Evolutionary conservation across 2,113 vertebrate species (phyloP), one percentile per base, ranked within the genome.

Genomic region (Platycercus adscitus): DNA sequence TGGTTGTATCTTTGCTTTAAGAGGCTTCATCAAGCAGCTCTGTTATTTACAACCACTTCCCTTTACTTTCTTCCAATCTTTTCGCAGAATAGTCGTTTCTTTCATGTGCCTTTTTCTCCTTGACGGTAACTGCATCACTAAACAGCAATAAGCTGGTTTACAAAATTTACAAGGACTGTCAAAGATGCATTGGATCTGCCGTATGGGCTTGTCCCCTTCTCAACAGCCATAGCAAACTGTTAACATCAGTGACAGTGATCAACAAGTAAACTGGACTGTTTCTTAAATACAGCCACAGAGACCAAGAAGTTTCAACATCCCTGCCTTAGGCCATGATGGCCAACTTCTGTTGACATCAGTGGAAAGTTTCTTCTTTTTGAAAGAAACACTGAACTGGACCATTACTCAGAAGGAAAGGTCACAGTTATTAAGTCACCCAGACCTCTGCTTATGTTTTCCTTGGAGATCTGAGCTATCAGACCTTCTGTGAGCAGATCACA

Each of bases 391-490:
- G 46, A 82, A 69, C 6, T 3, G 60, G 64, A 53, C 43, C 53
- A 93, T 96, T 96, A 93, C 71, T 96, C 89, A 91, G 76, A 95
- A 86, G 37, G 52, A 82, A 91, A 93, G 66, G n/a, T 81, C 63
- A 61, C 28, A 71, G 33, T 76, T 82, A 81, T 43, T 91, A 61
- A 91, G 58, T 81, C 71, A 95, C 26, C 4, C 75, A 90, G 50
- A 64, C 31, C 41, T 85, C 81, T 47, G 91, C 31, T 66, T 47
- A 11, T 63, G 28, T 93, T 95, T 96, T 91, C 13, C 29, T 75
- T 94, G 91, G 90, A 66, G 35, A 82, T 53, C 13, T 64, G 75
- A 83, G 35, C 66, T 81, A 44, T 49, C 19, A 69, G 73, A 44
- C 11, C 70, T 92, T 93, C 39, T 70, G 53, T 61, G 64, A 80